Evolutionary conservation across 2,113 vertebrate species (phyloP), one percentile per base, ranked within the genome.

Genomic region (Grammomys dolichurus): DNA sequence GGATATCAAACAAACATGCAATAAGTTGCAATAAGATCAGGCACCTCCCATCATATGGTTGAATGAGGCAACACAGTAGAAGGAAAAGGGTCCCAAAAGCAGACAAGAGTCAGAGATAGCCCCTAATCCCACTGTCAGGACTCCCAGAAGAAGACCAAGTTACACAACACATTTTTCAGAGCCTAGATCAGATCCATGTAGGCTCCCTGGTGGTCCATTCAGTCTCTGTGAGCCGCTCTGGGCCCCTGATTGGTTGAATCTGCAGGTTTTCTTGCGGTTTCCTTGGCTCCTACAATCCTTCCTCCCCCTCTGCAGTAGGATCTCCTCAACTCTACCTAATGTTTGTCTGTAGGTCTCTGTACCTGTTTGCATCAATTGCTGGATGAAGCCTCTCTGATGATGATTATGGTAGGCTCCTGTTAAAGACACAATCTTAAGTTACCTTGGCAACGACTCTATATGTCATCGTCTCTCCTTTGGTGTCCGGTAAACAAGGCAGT

Each of bases 391-490:
- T 40, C 70, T 40, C 70, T 73, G 36, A 22, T 19, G n/a, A 40
- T n/a, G 17, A 73, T 22, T 40, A 20, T 40, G 17, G 7, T 40
- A 40, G 70, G 36, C 70, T 73, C 36, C 70, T 73, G 36, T 89
- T 76, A 75, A 77, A 90, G 43, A 63, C 6, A 72, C 22, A 36
- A 60, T 81, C 70, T 95, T 60, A 72, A 82, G 26, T 77, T 75
- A 75, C 14, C 51, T 96, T 93, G 89, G 82, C 87, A 96, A 70
- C 78, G 72, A 73, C 58, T 24, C 46, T 86, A 56, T 33, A 48
- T 13, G 6, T 17, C 12, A 9, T 51, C 16, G 1, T 19, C 48
- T 36, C 13, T 40, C 20, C 20, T 92, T 81, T 48, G 13, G 14
- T 77, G 58, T 77, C 51, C 70, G 58, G 60, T 60, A 75, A 70